Evolutionary conservation across 2,888 invertebrate species (phyloP).

Genomic region (Ischnura elegans): DNA sequence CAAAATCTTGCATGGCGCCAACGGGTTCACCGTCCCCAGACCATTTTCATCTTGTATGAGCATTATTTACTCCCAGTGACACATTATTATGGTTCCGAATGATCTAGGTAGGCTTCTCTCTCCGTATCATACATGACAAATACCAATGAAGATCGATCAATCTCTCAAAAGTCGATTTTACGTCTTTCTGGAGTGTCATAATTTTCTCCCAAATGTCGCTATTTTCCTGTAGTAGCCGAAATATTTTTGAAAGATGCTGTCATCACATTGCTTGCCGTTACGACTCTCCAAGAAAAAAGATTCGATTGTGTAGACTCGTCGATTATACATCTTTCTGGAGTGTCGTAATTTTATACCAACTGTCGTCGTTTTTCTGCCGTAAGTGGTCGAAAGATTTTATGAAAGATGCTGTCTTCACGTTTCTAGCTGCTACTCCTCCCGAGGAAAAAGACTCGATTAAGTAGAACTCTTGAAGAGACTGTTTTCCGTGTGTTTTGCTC

Average conservation of each 20-base stretch:
- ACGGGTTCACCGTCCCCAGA: not conserved
- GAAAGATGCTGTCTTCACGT: not conserved
- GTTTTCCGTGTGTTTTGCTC: conserved; percentile 22
- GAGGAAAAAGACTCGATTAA: not conserved
- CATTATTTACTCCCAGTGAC: not conserved
- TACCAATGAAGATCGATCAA: not conserved
- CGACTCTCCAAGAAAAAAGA: not conserved
- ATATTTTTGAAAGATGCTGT: not conserved
- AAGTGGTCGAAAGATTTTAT: not conserved
- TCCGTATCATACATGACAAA: not conserved
- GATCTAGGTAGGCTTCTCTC: not conserved
- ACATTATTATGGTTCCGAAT: not conserved
- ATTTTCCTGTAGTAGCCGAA: not conserved
- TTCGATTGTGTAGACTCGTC: no score
- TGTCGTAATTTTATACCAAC: not conserved
- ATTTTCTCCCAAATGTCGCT: not conserved
- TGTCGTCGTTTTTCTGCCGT: not conserved
- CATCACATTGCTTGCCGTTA: not conserved
- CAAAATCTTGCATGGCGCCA: not conserved
- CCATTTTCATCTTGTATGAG: not conserved
- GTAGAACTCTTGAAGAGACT: not conserved
- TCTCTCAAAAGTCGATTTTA: not conserved
- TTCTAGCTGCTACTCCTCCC: not conserved
- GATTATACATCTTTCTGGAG: not conserved
- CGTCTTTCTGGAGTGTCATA: not conserved